Evolutionary conservation across 2,113 vertebrate genomes (phyloP).

Genomic region (Muntiacus muntjak): DNA sequence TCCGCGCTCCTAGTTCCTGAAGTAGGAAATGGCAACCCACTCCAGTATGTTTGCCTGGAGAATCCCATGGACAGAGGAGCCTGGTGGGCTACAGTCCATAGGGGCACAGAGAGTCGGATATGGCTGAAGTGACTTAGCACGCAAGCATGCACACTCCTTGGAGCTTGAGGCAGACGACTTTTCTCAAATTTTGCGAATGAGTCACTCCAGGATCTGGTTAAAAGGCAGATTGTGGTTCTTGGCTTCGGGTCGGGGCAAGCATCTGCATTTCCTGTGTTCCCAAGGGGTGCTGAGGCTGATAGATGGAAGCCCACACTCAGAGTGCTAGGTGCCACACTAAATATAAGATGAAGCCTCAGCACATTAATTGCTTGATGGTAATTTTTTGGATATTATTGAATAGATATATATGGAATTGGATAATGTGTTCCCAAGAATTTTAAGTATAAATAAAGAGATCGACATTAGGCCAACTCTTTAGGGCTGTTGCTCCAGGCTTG

Average conservation of each 20-base stretch:
- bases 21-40: neutral
- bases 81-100: neutral
- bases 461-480: neutral
- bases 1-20: neutral
- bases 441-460: neutral
- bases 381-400: neutral
- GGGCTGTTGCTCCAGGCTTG: neutral
- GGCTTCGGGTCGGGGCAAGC: neutral
- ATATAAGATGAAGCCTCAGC: neutral
- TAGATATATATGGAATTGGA: neutral
- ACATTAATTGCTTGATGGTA: neutral
- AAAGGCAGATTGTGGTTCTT: neutral
- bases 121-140: neutral
- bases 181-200: neutral
- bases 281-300: neutral
- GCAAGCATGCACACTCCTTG: neutral
- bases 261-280: neutral
- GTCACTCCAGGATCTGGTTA: neutral
- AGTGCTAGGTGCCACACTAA: neutral
- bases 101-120: neutral
- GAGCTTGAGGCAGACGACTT: too few species aligned
- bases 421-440: neutral
- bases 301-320: too few species aligned
- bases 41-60: neutral
- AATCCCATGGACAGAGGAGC: neutral